phyloP scores from a whole-genome alignment of 2,888 invertebrate species.

The Synanthedon formicaeformis region DNA sequence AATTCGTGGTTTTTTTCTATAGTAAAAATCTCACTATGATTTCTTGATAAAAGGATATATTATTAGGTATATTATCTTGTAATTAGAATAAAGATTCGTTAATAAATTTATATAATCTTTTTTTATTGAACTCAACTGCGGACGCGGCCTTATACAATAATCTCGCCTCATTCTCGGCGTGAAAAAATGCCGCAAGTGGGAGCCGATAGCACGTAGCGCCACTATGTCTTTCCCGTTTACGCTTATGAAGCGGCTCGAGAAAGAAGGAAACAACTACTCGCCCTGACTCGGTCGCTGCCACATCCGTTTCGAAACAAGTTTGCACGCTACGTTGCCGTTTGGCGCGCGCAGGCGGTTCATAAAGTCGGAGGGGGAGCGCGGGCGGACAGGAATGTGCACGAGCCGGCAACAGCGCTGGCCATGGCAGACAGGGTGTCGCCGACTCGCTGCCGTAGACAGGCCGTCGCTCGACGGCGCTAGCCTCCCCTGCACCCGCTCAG shows the following conservation, averaged over 20 bases:
- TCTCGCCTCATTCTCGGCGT: slow-evolving; percentile 76
- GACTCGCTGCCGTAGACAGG: slow-evolving; percentile 84
- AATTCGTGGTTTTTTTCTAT: too few relatives aligned
- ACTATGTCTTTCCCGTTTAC: slow-evolving; percentile 50
- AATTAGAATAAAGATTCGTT: too few relatives aligned
- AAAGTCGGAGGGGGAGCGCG: slow-evolving; percentile 41
- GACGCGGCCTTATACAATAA: slow-evolving; percentile 60
- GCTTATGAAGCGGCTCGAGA: slow-evolving; percentile 15
- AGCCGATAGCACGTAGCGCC: slow-evolving; percentile 72
- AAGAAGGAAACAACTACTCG: slow-evolving; percentile 38
- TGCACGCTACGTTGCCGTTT: slow-evolving; percentile 71
- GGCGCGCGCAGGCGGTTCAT: slow-evolving; percentile 56
- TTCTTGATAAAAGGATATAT: too few relatives aligned
- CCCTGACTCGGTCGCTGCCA: slow-evolving; percentile 69
- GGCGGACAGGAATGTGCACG: slow-evolving; percentile 66
- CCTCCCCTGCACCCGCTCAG: slow-evolving; percentile 43
- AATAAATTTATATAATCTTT: too few relatives aligned
- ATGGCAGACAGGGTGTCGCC: slow-evolving; percentile 96
- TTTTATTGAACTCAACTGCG: slow-evolving; percentile 16
- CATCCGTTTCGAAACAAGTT: slow-evolving; percentile 82
- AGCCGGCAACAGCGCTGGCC: slow-evolving; percentile 79
- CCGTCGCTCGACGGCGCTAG: slow-evolving; percentile 76
- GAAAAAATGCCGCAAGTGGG: slow-evolving; percentile 75
- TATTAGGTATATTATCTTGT: too few relatives aligned
- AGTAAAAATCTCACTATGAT: too few relatives aligned